These are phyloP conservation scores for Leptinotarsa defecta DNA, from an alignment of 1,140 invertebrate genomes.

Conservation along the genomic window DNA sequence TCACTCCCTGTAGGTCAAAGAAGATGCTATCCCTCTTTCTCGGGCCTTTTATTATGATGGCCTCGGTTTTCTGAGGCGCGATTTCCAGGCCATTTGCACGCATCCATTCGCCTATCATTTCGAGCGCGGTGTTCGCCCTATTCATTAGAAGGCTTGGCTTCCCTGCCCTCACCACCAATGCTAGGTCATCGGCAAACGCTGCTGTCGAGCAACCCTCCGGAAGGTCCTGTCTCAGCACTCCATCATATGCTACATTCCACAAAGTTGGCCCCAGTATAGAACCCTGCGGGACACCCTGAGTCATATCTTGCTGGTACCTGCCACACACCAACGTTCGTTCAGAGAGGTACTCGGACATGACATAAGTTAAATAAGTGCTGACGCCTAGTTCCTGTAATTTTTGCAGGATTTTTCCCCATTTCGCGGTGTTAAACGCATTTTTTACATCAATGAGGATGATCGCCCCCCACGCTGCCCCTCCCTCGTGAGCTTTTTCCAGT, in stretches of 20 bases:
- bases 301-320: neutral
- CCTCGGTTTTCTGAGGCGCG: constrained; percentile 43
- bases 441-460: neutral
- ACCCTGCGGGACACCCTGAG: neutral
- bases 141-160: neutral
- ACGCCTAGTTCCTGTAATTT: neutral
- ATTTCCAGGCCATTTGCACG: constrained; percentile 30
- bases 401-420: neutral
- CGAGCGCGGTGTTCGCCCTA: neutral
- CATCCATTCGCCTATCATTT: constrained; percentile 25
- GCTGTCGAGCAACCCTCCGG: neutral
- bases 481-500: neutral
- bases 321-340: neutral
- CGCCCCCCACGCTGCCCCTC: neutral
- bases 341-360: neutral
- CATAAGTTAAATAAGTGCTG: neutral
- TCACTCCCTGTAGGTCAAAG: constrained; percentile 2
- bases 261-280: neutral
- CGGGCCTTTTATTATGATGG: constrained; percentile 32
- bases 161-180: neutral
- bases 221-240: neutral
- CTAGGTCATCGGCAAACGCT: neutral
- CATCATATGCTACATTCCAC: neutral
- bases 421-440: neutral
- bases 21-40: constrained; percentile 1